Base-by-base conservation (phyloP, 2,888 invertebrate species). In the Lepetodrilus schrolli region DNA sequence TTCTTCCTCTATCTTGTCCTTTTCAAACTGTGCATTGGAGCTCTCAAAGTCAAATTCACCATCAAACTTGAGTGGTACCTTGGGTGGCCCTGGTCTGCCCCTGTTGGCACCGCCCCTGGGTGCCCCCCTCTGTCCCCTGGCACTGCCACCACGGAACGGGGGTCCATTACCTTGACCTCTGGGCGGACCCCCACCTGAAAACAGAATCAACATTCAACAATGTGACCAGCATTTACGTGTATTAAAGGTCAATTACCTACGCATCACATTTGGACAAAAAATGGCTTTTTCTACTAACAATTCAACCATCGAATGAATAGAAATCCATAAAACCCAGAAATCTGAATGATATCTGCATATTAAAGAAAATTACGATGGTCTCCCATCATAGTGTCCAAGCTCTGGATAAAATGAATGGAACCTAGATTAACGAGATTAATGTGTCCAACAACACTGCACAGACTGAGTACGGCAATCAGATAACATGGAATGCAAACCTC, bases 31-130 rank as follows among this genome's bases (percentile, higher is more conserved):
- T 48, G 96, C 97, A 91, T 99, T 99, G 75, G 98, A 98, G 91
- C 97, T 96, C 91, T 99, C 99, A 90, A 99, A 99, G 91, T 99
- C 99, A 89, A 97, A 99, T 89, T 99, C 99, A 84, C 95, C 95
- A 82, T 97, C 97, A 91, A 98, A 98, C 91, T 97, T 97, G 81
- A 97, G 93, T 17, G 86, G 84, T 69, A 83, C 84, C 66, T 80
- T 80, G 47, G 78, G 73, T 38, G 76, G 78, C n/a, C 76, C 74
- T 8, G 74, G 77, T 4, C 76, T 70, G 58, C 84, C 76, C 8
- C 77, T 73, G 47, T 68, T 68, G 13, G 84, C 79, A 13, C 85
- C 79, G 58, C 82, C 74, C 50, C 80, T 66, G 26, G 78, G 65
- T 65, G 78, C 73, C 66, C 81, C 76, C 49, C 84, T 77, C 38